phyloP scores from a whole-genome alignment of 2,888 invertebrate genomes.

The Chamaedrilus cognettii region DNA sequence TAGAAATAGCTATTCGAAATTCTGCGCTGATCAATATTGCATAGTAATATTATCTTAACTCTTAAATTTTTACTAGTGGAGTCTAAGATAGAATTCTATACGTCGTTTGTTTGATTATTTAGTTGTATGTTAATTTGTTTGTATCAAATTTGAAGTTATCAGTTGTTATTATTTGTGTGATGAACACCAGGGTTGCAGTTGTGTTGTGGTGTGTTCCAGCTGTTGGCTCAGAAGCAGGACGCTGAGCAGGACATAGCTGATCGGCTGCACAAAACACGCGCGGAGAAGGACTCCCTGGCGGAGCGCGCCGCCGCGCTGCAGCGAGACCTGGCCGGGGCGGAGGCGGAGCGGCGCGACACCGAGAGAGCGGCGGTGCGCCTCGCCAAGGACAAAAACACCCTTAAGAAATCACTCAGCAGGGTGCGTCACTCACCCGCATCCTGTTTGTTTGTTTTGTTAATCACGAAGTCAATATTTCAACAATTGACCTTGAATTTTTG shows the following conservation, averaged over 20 bases:
- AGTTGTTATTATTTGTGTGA: not conserved
- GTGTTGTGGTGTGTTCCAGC: no score
- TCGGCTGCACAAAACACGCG: slow-evolving; percentile 78
- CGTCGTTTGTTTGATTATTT: not conserved
- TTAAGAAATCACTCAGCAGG: slow-evolving; percentile 60
- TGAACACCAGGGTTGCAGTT: no score
- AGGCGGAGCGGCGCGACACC: slow-evolving; percentile 61
- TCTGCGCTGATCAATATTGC: no score
- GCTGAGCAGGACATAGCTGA: slow-evolving; percentile 72
- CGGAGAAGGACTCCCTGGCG: slow-evolving; percentile 46
- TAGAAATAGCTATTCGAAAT: no score
- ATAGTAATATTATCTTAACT: no score
- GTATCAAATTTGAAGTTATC: not conserved
- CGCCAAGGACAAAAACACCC: slow-evolving; percentile 60
- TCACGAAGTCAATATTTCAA: no score
- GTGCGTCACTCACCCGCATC: slow-evolving; percentile 37
- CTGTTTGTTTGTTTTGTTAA: not conserved
- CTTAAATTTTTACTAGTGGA: no score
- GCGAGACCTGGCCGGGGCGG: slow-evolving; percentile 66
- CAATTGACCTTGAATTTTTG: no score
- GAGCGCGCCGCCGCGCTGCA: slow-evolving; percentile 44
- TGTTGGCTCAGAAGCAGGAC: slow-evolving; percentile 63
- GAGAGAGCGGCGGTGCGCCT: slow-evolving; percentile 61
- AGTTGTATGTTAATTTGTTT: not conserved
- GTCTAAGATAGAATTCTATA: no score